Base-by-base conservation (phyloP, 1,140 invertebrate genomes). In the Aphis gossypii region DNA sequence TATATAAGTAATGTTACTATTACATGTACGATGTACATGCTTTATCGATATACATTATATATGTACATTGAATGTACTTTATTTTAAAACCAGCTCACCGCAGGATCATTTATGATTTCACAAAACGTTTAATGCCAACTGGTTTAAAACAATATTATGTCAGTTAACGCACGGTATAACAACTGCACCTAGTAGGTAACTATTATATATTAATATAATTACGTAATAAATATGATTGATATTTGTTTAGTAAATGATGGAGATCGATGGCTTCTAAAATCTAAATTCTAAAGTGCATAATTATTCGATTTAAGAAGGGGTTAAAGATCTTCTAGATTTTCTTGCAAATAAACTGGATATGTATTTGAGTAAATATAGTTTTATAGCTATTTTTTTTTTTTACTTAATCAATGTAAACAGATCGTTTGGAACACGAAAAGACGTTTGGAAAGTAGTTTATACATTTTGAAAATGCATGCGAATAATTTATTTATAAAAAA, bases 391-490 rank as follows among this genome's bases (percentile, higher is more conserved):
- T 88, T 88, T 88, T 46, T 46, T 25, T 30, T 46, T 48, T 68
- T 30, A 68, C n/a, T 88, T 20, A 25, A 86, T 30, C 11, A 18
- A 6, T 30, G 23, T 84, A 48, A 48, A 18, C 46, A 88, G 44
- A 88, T 88, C 46, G 30, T 48, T 87, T n/a, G 30, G 14, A 87
- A 87, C 18, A 48, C 7, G 11, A 35, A 46, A 88, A n/a, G 46
- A 88, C 48, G 46, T 89, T 89, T 89, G n/a, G 87, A 89, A 89
- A 89, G 87, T 54, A 54, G 48, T 89, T 51, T 25, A 54, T 89
- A 54, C 20, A 21, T 88, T 87, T 87, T 46, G 11, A 88, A 48
- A 88, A 88, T n/a, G 86, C n/a, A 41, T 46, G 25, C 46, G 1
- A 48, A 84, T 84, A 23, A 84, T 44, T 44, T 14, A 68, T 68